Percentiles rank a stretch among this genome's conserved stretches.
Evolutionary conservation across 2,113 vertebrate genomes (phyloP).

Genomic region (Siniperca chuatsi): DNA sequence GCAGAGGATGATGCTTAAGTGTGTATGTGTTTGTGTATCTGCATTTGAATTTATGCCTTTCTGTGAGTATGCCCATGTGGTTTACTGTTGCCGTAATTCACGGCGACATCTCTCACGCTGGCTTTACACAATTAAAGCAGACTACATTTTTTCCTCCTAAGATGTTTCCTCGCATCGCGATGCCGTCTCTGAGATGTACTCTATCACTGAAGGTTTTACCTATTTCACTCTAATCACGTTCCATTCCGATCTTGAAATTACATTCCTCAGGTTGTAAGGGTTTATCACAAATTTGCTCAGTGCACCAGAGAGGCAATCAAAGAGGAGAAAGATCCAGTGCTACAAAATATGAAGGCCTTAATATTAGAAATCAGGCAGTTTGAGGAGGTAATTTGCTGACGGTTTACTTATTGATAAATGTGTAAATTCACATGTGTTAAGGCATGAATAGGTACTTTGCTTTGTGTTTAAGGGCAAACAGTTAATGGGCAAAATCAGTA

Average conservation of each 20-base stretch:
- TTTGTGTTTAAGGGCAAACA: constrained; percentile 32
- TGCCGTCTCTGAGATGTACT: constrained; percentile 29
- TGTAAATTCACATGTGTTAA: constrained; percentile 33
- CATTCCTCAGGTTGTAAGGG: constrained; percentile 62
- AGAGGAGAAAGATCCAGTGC: constrained; percentile 17
- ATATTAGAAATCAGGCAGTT: constrained; percentile 55
- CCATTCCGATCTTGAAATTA: constrained; percentile 53
- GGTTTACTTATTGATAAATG: constrained; percentile 48
- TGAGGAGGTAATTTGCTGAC: constrained; percentile 52
- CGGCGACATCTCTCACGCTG: constrained; percentile 57
- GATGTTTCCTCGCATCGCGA: constrained; percentile 38
- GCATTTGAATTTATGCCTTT: constrained; percentile 48
- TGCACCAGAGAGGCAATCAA: constrained; percentile 59
- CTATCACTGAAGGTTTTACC: constrained; percentile 45
- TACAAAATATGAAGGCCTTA: constrained; percentile 42
- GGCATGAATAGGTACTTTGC: constrained; percentile 4
- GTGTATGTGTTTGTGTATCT: constrained; percentile 48
- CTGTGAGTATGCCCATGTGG: constrained; percentile 35
- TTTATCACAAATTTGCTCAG: constrained; percentile 57
- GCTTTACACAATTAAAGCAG: constrained; percentile 73
- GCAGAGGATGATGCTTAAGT: constrained; percentile 52
- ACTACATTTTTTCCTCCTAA: constrained; percentile 49
- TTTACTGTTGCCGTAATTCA: constrained; percentile 71
- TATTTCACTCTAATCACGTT: constrained; percentile 62
- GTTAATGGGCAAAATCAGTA: neutral